Percentiles rank a stretch among this genome's conserved stretches.
These are phyloP conservation scores for Disparrhopalites patrizii DNA, from an alignment of 2,888 invertebrate species.

Conservation along the genomic window DNA sequence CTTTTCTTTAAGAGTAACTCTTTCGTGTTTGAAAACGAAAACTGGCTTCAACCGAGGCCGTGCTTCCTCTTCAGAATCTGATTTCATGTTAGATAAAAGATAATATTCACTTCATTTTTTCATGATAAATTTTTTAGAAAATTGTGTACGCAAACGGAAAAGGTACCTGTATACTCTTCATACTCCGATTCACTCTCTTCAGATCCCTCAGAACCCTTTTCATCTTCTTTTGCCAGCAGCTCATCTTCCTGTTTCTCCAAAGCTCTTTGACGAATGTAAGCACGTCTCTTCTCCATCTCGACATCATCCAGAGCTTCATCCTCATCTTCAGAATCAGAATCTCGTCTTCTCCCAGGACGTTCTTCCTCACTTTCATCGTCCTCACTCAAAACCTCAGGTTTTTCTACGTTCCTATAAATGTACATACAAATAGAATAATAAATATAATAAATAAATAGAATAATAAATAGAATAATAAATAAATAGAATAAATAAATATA, in stretches of 20 bases:
- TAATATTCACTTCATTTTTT: not conserved
- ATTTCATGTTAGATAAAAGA: slow-evolving; percentile 28
- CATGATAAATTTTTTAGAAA: not conserved
- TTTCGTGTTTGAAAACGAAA: slow-evolving; percentile 86
- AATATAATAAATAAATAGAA: not conserved
- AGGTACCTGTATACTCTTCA: slow-evolving; percentile 67
- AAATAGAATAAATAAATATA: not conserved
- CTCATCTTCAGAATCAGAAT: slow-evolving; percentile 54
- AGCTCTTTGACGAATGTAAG: slow-evolving; percentile 63
- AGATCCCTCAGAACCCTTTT: slow-evolving; percentile 53
- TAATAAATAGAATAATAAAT: not conserved
- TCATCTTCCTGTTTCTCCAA: slow-evolving; percentile 62
- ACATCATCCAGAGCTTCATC: slow-evolving; percentile 81
- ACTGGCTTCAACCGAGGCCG: slow-evolving; percentile 90
- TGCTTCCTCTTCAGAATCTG: slow-evolving; percentile 75
- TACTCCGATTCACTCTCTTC: slow-evolving; percentile 65
- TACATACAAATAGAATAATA: not conserved
- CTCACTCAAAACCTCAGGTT: slow-evolving; percentile 62
- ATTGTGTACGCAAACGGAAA: not conserved
- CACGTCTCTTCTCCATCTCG: slow-evolving; percentile 78
- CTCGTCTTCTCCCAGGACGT: slow-evolving; percentile 52
- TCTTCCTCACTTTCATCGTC: slow-evolving; percentile 58
- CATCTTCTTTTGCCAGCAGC: slow-evolving; percentile 69
- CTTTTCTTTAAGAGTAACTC: slow-evolving; percentile 91
- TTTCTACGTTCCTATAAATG: slow-evolving; percentile 50